Base-by-base conservation (phyloP, 2,797 vertebrate genomes). In the Amazonetta brasiliensis region DNA sequence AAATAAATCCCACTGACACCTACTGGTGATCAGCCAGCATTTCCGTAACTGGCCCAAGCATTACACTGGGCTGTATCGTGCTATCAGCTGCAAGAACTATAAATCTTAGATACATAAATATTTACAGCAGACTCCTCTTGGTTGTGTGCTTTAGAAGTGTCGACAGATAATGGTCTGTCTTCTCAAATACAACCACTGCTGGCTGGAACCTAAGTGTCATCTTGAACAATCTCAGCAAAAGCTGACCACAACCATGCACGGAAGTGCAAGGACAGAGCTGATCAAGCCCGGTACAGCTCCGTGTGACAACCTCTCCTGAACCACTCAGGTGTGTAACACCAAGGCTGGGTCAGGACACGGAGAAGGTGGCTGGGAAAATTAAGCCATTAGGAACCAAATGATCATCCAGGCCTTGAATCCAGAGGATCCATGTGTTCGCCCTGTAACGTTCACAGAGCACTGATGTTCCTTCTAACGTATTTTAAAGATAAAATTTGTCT, bases 171-270 rank as follows among this genome's bases (percentile, higher is more conserved):
- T 8, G 30, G 74, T 41, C 2, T 18, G 69, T 79, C 88, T 94
- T 91, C 80, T 86, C 67, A 95, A 68, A 78, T 48, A 74, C 59
- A 92, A 3, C 48, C 39, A 31, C 58, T 74, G 59, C 44, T 82
- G 83, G 63, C 82, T 94, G 60, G 60, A 86, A 89, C 3, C 21
- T 64, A 55, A 52, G 89, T 93, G 82, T n/a, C 67, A 91, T 89
- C 41, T 93, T 92, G 72, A 31, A 63, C 35, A 37, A 81, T 52
- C 88, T 74, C 79, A 94, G 83, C 66, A 91, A 37, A 94, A 67
- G 83, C 55, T 94, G 85, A 63, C 59, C 76, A 44, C 46, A 69
- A 33, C 26, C 79, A 66, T 0, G 0, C 1, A 1, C 8, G 46
- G 15, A 64, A 76, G 58, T 39, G 52, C 58, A 87, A 66, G 63